Conservation (phyloP, 2,797 vertebrate genomes). For the Decapterus maruadsi region DNA sequence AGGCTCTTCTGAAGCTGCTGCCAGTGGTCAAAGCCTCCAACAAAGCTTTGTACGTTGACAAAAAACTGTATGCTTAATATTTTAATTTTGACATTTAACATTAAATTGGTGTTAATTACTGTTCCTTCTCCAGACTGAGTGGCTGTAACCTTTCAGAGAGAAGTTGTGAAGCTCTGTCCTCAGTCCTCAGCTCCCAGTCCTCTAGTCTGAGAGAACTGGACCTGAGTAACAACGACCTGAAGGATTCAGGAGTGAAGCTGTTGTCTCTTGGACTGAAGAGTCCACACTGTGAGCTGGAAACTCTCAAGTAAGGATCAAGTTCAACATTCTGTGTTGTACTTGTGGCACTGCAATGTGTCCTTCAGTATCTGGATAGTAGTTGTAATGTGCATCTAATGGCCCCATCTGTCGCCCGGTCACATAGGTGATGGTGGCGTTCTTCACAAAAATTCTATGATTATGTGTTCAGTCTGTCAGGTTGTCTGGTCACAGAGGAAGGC, state of each 20-base stretch:
- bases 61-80: not conserved
- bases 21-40: constrained; percentile 32
- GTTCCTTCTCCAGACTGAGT: not conserved
- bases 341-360: too few relatives aligned
- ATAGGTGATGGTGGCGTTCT: too few relatives aligned
- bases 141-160: constrained; percentile 26
- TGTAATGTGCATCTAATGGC: too few relatives aligned
- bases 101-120: not conserved
- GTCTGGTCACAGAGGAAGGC: too few relatives aligned
- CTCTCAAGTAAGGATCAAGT: not conserved
- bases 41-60: constrained; percentile 23
- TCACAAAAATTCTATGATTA: too few relatives aligned
- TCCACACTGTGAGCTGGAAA: not conserved
- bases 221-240: too few relatives aligned
- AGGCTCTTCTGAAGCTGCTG: constrained; percentile 6
- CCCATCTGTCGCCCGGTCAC: too few relatives aligned
- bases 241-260: constrained; percentile 25
- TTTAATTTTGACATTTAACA: not conserved
- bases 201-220: too few relatives aligned
- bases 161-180: not conserved
- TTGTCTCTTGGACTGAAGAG: constrained; percentile 11
- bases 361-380: too few relatives aligned
- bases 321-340: too few relatives aligned
- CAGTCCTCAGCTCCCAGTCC: too few relatives aligned
- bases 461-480: too few relatives aligned